phyloP scores from a whole-genome alignment of 2,113 vertebrate genomes.

The Alexandromys fortis region DNA sequence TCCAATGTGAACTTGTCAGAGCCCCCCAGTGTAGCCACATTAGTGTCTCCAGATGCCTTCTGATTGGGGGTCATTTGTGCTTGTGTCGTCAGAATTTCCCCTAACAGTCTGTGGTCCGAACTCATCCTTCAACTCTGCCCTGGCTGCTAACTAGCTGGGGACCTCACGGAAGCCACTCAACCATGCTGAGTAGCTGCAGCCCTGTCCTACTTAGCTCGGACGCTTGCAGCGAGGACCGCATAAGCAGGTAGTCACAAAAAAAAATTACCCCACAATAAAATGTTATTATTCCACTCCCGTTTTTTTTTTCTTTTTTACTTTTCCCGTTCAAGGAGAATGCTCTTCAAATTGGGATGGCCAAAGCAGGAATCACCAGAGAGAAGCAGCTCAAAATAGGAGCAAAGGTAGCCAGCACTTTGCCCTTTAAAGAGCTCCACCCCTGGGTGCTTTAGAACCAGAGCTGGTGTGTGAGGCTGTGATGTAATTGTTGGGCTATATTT shows the following conservation, averaged over 20 bases:
- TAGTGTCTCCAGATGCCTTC: neutral
- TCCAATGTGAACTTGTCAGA: neutral
- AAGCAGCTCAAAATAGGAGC: slow-evolving; percentile 62
- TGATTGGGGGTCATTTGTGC: slow-evolving; percentile 23
- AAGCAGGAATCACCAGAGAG: slow-evolving; percentile 38
- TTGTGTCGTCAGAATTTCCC: slow-evolving; percentile 7
- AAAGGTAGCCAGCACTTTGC: neutral
- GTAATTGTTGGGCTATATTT: no score
- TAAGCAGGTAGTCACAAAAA: neutral
- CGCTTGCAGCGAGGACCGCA: neutral
- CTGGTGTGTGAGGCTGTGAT: neutral
- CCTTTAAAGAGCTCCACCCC: slow-evolving; percentile 45
- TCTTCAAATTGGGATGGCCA: slow-evolving; percentile 16
- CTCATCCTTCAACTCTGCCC: neutral
- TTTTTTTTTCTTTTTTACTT: slow-evolving; percentile 47
- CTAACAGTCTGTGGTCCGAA: neutral
- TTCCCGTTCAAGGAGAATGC: slow-evolving; percentile 58
- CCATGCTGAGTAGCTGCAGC: neutral
- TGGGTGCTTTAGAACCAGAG: neutral
- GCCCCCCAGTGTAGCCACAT: neutral
- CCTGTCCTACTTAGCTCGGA: slow-evolving; percentile 26
- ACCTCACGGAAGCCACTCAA: neutral
- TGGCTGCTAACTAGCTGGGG: slow-evolving; percentile 11
- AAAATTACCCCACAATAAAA: neutral
- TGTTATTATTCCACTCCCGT: neutral